Conservation (phyloP, 2,888 invertebrate genomes). For the Plebejus melissa region DNA sequence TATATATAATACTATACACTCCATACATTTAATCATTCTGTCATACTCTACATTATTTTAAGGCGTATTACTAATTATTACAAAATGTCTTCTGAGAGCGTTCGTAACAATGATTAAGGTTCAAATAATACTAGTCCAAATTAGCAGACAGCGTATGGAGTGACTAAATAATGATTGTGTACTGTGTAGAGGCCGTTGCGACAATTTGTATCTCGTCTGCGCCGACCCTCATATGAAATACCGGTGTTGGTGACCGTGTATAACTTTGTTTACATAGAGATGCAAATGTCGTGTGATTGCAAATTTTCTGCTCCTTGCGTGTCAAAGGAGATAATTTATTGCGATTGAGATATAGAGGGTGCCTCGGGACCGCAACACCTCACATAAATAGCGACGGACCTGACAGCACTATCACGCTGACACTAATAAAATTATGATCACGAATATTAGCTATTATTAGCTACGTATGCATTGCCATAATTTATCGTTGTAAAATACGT, state of each 20-base stretch:
- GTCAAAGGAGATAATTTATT: constrained; percentile 72
- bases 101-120: too few species aligned
- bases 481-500: constrained; percentile 13
- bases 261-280: constrained; percentile 70
- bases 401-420: constrained; percentile 53
- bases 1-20: too few species aligned
- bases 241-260: constrained; percentile 65
- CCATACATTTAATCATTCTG: too few species aligned
- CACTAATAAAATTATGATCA: constrained; percentile 64
- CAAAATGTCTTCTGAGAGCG: too few species aligned
- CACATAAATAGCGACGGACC: constrained; percentile 63
- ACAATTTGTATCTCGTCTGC: not conserved
- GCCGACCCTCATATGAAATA: constrained; percentile 54
- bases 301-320: constrained; percentile 70
- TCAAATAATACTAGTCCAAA: too few species aligned
- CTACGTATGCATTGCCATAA: constrained; percentile 40
- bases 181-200: not conserved
- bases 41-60: too few species aligned
- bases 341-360: constrained; percentile 68
- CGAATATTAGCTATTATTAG: constrained; percentile 62
- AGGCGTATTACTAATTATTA: too few species aligned
- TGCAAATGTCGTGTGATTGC: constrained; percentile 58
- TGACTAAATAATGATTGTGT: not conserved
- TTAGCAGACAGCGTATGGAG: too few species aligned
- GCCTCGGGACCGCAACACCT: constrained; percentile 52